A percentile compares a stretch with the other conserved stretches of the same genome.
These are phyloP conservation scores for Corapipo altera DNA, from an alignment of 2,113 vertebrate genomes.

Conservation along the genomic window DNA sequence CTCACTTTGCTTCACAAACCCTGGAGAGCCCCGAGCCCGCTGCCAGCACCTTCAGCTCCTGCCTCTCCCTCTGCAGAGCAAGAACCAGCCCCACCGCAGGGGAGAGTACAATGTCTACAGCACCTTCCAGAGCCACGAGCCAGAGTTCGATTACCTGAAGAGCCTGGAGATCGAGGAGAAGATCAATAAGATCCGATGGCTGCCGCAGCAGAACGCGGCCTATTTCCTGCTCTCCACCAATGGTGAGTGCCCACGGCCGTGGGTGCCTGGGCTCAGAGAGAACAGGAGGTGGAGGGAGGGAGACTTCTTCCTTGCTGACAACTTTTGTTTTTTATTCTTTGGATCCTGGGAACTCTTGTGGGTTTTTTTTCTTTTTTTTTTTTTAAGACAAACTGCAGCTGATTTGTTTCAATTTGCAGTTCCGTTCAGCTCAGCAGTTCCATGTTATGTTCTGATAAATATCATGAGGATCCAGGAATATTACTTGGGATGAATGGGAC, in stretches of 20 bases:
- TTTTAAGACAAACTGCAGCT: background rate
- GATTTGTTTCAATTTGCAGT: conserved; percentile 26
- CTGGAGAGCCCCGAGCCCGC: background rate
- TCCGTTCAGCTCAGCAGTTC: background rate
- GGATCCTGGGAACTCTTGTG: background rate
- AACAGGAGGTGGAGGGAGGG: too few species aligned
- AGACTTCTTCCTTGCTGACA: background rate
- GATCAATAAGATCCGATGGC: conserved; percentile 98
- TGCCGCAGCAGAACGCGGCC: conserved; percentile 95
- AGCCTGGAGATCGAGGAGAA: conserved; percentile 98
- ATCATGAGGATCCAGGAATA: conserved; percentile 1
- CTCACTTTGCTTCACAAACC: accelerated
- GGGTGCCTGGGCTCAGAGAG: background rate
- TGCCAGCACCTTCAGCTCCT: background rate
- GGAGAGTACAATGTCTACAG: conserved; percentile 99
- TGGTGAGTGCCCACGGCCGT: conserved; percentile 56
- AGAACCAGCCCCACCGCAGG: conserved; percentile 91
- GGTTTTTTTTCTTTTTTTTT: background rate
- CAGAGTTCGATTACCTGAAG: conserved; percentile 98
- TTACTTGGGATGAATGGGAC: conserved; percentile 53
- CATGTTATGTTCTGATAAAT: conserved; percentile 17
- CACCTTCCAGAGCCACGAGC: conserved; percentile 98
- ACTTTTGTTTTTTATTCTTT: background rate
- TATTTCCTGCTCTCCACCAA: conserved; percentile 97
- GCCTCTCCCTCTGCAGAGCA: conserved; percentile 78